Conservation (phyloP, 2,797 vertebrate genomes). For the Tarsius wallacei region DNA sequence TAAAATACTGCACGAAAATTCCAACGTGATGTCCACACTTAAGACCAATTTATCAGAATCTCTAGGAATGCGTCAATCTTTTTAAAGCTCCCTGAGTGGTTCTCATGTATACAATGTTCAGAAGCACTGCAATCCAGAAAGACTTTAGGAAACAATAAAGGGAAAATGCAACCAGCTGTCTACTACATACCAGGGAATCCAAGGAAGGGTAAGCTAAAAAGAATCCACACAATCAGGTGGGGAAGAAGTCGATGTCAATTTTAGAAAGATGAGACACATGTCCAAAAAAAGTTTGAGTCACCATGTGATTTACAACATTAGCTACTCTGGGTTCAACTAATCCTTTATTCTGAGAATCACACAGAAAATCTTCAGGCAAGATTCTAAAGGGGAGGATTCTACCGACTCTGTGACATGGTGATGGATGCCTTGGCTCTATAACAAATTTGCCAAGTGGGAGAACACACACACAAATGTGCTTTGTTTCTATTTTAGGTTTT, state of each 20-base stretch:
- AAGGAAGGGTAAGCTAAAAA: neutral
- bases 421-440: constrained; percentile 66
- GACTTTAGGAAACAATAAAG: neutral
- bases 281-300: neutral
- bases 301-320: neutral
- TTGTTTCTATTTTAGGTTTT: constrained; percentile 69
- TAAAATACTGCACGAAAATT: neutral
- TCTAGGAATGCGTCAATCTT: neutral
- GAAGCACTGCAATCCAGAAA: neutral
- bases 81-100: neutral
- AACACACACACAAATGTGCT: constrained; percentile 22
- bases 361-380: constrained; percentile 58
- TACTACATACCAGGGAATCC: neutral
- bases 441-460: constrained; percentile 61
- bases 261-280: neutral
- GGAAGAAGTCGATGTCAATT: neutral
- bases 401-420: constrained; percentile 44
- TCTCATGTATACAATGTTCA: neutral
- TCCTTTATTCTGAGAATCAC: constrained; percentile 48
- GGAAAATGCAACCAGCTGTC: neutral
- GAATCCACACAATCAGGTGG: neutral
- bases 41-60: neutral
- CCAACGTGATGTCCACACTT: neutral
- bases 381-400: constrained; percentile 16
- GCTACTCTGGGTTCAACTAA: constrained; percentile 5